phyloP scores from a whole-genome alignment of 2,113 vertebrate species.

The Condylura cristata region DNA sequence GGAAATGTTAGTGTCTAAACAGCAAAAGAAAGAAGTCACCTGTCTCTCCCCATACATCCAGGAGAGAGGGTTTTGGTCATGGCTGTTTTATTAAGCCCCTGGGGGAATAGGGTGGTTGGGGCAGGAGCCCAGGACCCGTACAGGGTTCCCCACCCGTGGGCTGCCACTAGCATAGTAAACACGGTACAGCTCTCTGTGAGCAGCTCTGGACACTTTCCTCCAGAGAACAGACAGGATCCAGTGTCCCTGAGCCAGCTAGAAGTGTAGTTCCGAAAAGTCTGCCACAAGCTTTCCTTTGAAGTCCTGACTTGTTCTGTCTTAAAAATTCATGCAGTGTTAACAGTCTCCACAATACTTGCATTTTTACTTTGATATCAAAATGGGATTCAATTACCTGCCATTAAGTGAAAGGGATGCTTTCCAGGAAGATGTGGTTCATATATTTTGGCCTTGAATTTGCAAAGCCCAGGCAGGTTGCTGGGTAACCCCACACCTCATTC shows the following conservation, averaged over 20 bases:
- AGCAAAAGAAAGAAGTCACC: not conserved
- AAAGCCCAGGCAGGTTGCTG: not conserved
- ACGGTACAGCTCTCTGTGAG: not conserved
- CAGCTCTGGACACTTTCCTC: not conserved
- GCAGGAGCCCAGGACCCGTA: rapidly evolving
- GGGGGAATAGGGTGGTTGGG: rapidly evolving
- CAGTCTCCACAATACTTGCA: not conserved
- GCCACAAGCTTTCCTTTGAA: constrained; percentile 31
- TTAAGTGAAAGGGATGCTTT: constrained; percentile 25
- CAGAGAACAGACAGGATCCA: not conserved
- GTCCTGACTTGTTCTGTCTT: constrained; percentile 39
- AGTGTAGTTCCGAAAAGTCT: not conserved
- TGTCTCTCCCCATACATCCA: not conserved
- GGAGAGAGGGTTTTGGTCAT: not conserved
- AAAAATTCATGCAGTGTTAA: constrained; percentile 45
- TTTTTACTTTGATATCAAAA: constrained; percentile 67
- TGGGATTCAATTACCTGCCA: constrained; percentile 57
- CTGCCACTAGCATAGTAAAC: not conserved
- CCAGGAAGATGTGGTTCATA: not conserved
- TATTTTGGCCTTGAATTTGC: not conserved
- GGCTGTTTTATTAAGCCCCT: not conserved
- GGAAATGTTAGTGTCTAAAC: not conserved
- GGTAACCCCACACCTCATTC: not conserved
- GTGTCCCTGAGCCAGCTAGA: not conserved
- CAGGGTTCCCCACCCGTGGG: rapidly evolving